Conservation (phyloP, 2,113 vertebrate species). For the Dendrocopos noguchii region DNA sequence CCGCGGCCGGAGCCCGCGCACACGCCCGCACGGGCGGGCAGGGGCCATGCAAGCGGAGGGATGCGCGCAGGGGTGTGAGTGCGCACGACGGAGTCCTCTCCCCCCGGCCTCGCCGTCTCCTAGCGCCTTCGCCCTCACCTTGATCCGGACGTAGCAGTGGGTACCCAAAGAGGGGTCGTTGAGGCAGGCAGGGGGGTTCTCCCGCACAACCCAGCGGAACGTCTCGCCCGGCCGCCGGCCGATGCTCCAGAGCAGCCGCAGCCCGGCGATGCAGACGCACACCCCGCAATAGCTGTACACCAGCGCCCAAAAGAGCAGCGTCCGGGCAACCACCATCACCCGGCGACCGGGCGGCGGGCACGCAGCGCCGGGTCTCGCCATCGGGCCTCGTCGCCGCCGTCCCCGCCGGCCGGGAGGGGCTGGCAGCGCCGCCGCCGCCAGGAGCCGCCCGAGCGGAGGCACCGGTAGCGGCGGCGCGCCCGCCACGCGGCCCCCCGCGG, state of each 20-base stretch:
- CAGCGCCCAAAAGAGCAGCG: constrained; percentile 87
- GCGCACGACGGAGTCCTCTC: neutral
- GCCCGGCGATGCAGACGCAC: constrained; percentile 83
- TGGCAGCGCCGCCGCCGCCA: neutral
- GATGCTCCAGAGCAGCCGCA: constrained; percentile 94
- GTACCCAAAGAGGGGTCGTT: constrained; percentile 94
- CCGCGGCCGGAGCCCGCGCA: neutral
- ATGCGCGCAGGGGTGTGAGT: neutral
- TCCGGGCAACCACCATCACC: constrained; percentile 77
- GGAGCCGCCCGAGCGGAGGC: too few species aligned
- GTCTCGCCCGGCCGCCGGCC: constrained; percentile 83
- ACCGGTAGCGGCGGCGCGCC: too few species aligned
- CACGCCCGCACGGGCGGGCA: neutral
- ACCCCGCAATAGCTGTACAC: constrained; percentile 89
- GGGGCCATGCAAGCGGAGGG: neutral
- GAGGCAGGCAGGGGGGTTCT: constrained; percentile 88
- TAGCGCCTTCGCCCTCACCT: constrained; percentile 77
- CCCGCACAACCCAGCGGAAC: constrained; percentile 86
- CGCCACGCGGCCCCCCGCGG: neutral
- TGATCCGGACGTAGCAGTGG: constrained; percentile 95
- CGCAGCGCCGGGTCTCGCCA: constrained; percentile 84
- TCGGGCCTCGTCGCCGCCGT: constrained; percentile 51
- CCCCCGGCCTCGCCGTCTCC: neutral
- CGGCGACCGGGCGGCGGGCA: constrained; percentile 74
- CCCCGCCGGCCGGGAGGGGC: neutral